Evolutionary conservation across 2,888 invertebrate species (phyloP).

Genomic region (Calliscelio sp.): DNA sequence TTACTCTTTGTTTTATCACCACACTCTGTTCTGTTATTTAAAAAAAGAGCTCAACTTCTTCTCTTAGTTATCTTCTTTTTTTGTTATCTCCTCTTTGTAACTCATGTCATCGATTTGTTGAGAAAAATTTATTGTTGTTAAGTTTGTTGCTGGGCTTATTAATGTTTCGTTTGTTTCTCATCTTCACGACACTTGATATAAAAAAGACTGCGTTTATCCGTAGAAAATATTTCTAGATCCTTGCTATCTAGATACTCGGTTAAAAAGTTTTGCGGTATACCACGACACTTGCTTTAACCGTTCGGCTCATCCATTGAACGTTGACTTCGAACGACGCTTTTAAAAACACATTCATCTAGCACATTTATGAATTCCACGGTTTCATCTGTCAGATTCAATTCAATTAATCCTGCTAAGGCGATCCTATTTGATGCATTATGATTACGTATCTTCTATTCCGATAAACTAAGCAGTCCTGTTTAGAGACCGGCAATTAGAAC

Average conservation of each 20-base stretch:
- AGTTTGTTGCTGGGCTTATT: too few species aligned
- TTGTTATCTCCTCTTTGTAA: background rate
- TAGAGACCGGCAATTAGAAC: too few species aligned
- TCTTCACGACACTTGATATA: slow-evolving; percentile 70
- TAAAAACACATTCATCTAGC: slow-evolving; percentile 84
- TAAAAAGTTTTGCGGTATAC: slow-evolving; percentile 68
- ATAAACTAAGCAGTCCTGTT: slow-evolving; percentile 33
- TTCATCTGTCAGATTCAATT: slow-evolving; percentile 56
- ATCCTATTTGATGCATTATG: slow-evolving; percentile 81
- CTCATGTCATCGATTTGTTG: slow-evolving; percentile 21
- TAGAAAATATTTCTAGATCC: slow-evolving; percentile 81
- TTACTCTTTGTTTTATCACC: too few species aligned
- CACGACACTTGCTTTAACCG: slow-evolving; percentile 50
- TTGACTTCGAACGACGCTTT: slow-evolving; percentile 76
- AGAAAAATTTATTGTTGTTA: slow-evolving; percentile 41
- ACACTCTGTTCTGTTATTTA: too few species aligned
- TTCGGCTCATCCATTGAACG: slow-evolving; percentile 75
- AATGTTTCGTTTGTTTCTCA: slow-evolving; percentile 34
- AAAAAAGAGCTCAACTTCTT: slow-evolving; percentile 7
- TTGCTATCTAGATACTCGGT: slow-evolving; percentile 75
- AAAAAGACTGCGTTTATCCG: slow-evolving; percentile 78
- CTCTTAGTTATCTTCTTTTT: slow-evolving; percentile 14
- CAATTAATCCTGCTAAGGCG: slow-evolving; percentile 80
- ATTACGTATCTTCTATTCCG: slow-evolving; percentile 35
- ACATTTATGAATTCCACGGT: slow-evolving; percentile 76